Percentiles rank a stretch among this genome's conserved stretches.
phyloP scores from a whole-genome alignment of 2,113 vertebrate species.

The Trogon surrucura region DNA sequence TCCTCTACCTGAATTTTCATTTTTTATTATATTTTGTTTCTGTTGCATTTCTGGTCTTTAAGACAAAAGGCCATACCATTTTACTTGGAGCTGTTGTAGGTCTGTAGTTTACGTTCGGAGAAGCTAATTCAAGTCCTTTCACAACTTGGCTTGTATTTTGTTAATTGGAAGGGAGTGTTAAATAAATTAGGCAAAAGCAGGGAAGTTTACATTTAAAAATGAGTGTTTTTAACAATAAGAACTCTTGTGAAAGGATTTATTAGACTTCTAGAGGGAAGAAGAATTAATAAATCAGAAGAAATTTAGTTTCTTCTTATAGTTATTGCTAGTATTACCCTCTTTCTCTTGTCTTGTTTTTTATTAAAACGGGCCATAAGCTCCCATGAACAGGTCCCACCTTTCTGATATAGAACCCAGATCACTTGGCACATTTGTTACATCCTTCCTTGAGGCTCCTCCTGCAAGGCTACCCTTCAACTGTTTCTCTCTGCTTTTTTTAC shows the following conservation, averaged over 20 bases:
- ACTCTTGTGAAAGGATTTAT: background rate
- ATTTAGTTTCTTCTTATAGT: background rate
- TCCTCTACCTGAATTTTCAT: slow-evolving; percentile 93
- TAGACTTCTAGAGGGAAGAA: background rate
- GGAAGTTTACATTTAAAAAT: background rate
- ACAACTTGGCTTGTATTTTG: slow-evolving; percentile 20
- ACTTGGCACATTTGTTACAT: background rate
- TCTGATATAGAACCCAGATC: background rate
- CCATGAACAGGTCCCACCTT: background rate
- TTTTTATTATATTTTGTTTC: slow-evolving; percentile 89
- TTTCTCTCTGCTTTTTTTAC: background rate
- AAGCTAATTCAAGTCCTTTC: slow-evolving; percentile 26
- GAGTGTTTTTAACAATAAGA: background rate
- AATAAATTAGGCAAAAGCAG: background rate
- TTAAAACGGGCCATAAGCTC: background rate
- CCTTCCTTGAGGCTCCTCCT: background rate
- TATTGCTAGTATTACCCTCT: background rate
- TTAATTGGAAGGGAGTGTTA: slow-evolving; percentile 31
- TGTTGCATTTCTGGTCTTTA: slow-evolving; percentile 72
- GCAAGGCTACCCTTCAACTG: background rate
- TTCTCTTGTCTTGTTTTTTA: background rate
- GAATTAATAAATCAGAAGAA: background rate
- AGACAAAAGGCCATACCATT: slow-evolving; percentile 74
- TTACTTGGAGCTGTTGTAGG: slow-evolving; percentile 40
- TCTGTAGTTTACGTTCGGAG: slow-evolving; percentile 12